Conservation (phyloP, 53 echinoderm and acorn worm genomes). For the Temnopleurus reevesii region DNA sequence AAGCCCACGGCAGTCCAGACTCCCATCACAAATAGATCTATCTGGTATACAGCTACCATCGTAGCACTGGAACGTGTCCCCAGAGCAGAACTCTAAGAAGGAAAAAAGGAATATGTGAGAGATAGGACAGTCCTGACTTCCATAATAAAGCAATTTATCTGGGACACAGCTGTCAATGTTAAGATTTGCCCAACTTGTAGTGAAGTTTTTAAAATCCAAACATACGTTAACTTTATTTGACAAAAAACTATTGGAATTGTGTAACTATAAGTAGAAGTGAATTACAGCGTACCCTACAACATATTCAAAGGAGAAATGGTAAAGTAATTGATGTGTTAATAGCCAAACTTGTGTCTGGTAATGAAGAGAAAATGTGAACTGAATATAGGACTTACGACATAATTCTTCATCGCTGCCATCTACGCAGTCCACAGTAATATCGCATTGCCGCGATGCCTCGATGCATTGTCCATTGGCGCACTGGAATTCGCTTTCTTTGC, state of each 20-base stretch:
- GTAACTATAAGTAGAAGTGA: too few relatives aligned
- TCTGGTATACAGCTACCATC: slow-evolving; percentile 79
- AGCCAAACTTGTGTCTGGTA: too few relatives aligned
- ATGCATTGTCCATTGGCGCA: slow-evolving; percentile 47
- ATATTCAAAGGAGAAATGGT: too few relatives aligned
- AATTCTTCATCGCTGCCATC: slow-evolving; percentile 80
- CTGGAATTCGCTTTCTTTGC: slow-evolving; percentile 5
- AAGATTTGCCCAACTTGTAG: too few relatives aligned
- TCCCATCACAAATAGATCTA: slow-evolving; percentile 74
- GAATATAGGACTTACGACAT: slow-evolving; percentile 67
- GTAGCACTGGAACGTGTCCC: slow-evolving; percentile 75
- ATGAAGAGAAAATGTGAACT: neutral
- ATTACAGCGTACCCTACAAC: too few relatives aligned
- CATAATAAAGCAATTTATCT: too few relatives aligned
- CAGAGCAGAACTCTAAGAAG: slow-evolving; percentile 48
- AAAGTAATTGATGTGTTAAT: too few relatives aligned
- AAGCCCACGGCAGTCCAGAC: slow-evolving; percentile 76
- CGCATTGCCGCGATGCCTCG: slow-evolving; percentile 59
- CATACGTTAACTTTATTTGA: too few relatives aligned
- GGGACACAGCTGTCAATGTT: too few relatives aligned
- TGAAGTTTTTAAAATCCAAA: too few relatives aligned
- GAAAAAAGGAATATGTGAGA: neutral
- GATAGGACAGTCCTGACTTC: too few relatives aligned
- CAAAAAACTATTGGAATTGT: too few relatives aligned
- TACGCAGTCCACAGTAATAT: slow-evolving; percentile 68